Base-by-base conservation (phyloP, 2,888 invertebrate genomes). In the Dolichopus griseipennis region DNA sequence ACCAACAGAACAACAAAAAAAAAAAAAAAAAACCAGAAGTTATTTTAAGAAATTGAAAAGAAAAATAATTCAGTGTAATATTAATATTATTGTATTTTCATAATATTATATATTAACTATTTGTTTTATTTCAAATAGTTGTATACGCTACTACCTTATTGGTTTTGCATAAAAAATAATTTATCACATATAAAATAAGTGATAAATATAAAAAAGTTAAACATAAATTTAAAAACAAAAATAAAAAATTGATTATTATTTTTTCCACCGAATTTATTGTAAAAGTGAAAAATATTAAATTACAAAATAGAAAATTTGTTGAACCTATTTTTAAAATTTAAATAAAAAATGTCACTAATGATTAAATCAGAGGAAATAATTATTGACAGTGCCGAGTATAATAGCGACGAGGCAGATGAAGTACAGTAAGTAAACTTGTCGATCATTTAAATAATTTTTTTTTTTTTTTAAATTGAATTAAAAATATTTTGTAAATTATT, bases 301-400 rank as follows among this genome's bases (percentile, higher is more conserved):
- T 18, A 52, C 9, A 52, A 52, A 12, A 18, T 18, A 7, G 6
- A 3, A 52, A 52, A 52, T 18, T 52, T 18, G 3, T 4, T 41
- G 8, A 52, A 7, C 6, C 8, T 4, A 5, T 18, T 52, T 52
- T 52, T 10, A 63, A 63, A 27, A 63, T 33, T 63, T 18, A 12
- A 61, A 9, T 61, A 27, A 22, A 62, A 9, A 22, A 63, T 63
- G 63, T 63, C 78, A 74, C 73, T 78, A 72, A 75, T 76, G 69
- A 79, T 81, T 72, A 81, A 80, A 75, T 77, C 80, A 68, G 80
- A 80, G 75, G 81, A 80, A 76, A 78, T 81, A 69, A 79, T 80
- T 75, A 73, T 81, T 73, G 80, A 81, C 75, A 78, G 77, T 73
- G 77, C 78, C 73, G 80, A 81, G 72, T 80, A 81, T 74, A 80